Base-by-base conservation (phyloP, 2,113 vertebrate genomes). In the Nothocercus julius region DNA sequence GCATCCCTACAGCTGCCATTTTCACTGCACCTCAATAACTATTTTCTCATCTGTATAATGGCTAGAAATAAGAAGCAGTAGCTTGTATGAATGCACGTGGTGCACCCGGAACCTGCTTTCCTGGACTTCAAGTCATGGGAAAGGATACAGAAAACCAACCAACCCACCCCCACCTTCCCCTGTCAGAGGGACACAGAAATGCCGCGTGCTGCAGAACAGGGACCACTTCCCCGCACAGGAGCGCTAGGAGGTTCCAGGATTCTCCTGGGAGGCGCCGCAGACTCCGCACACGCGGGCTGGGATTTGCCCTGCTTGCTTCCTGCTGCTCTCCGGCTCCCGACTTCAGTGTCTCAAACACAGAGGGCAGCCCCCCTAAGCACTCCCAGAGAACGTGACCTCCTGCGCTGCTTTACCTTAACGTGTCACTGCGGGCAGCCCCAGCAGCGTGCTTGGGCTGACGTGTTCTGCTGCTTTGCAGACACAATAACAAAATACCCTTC, bases 361-460 rank as follows among this genome's bases (percentile, higher is more conserved):
- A 64, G 42, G 2, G 9, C 1, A 40, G 49, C 19, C 66, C 67
- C 66, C 40, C n/a, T 19, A 47, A 67, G 36, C 36, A 47, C 30
- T 2, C 1, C 14, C 25, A 38, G 25, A 25, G 0, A 2, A 17
- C 30, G 6, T 11, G 40, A 24, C 6, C 34, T 30, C 45, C 28
- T 30, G 28, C 63, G 13, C 45, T 34, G 6, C n/a, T 42, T 45
- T 6, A 68, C 13, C 16, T 27, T 20, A 45, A 18, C 3, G 22
- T 45, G 61, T 58, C 28, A 58, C 9, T 19, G 30, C 54, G 30
- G 30, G 16, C 30, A 75, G 32, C n/a, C 30, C 21, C 2, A 7
- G 64, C 49, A 77, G 44, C 32, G 2, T 15, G 6, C 32, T 58
- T 61, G 40, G 47, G 34, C 62, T n/a, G 32, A 63, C 30, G 1